A percentile compares a stretch with the other conserved stretches of the same genome.
These are phyloP conservation scores for Sturmia bella DNA, from an alignment of 2,888 invertebrate genomes.

Conservation along the genomic window DNA sequence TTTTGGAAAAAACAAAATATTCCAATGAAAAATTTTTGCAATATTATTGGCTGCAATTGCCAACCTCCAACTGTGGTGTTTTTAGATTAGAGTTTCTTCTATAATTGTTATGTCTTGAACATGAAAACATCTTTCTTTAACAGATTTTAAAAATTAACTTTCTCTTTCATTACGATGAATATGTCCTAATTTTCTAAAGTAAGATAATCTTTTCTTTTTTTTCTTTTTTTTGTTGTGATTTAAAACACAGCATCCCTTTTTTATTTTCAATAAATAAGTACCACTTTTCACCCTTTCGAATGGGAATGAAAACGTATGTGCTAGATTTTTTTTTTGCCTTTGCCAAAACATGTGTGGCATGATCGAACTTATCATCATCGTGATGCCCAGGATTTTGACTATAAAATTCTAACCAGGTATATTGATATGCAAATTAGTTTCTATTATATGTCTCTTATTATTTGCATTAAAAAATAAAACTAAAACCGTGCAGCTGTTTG, in stretches of 20 bases:
- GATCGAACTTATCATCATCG: constrained; percentile 9
- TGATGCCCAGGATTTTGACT: background rate
- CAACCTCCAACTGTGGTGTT: no score
- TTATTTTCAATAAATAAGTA: background rate
- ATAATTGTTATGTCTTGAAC: no score
- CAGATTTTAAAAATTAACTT: constrained; percentile 30
- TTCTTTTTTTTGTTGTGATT: no score
- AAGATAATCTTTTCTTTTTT: constrained; percentile 9
- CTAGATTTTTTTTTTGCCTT: no score
- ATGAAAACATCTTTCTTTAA: background rate
- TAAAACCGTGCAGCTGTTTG: constrained; percentile 51
- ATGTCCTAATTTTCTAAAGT: background rate
- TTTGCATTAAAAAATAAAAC: constrained; percentile 2
- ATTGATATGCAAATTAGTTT: constrained; percentile 68
- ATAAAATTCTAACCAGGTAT: constrained; percentile 54
- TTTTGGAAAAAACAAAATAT: no score
- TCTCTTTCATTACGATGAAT: constrained; percentile 10
- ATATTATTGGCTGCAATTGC: no score
- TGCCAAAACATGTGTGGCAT: background rate
- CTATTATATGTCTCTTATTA: constrained; percentile 61
- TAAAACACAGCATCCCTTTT: constrained; percentile 33
- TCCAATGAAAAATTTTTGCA: no score
- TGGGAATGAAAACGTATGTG: background rate
- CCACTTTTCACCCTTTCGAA: constrained; percentile 25
- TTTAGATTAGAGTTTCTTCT: no score